phyloP scores from a whole-genome alignment of 2,113 vertebrate genomes.

The Clarias gariepinus region DNA sequence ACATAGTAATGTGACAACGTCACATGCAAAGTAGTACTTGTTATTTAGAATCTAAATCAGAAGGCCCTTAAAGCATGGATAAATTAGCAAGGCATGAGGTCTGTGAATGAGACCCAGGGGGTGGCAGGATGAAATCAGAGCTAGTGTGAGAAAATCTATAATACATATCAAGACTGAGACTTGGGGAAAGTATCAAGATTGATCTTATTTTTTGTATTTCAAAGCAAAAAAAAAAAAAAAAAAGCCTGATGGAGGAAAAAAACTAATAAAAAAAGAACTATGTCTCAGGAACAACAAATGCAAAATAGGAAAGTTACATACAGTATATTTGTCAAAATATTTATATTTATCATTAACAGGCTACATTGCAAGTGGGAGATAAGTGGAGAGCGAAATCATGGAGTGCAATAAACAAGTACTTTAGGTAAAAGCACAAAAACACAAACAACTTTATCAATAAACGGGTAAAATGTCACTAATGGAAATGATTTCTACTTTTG shows the following conservation, averaged over 20 bases:
- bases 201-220: neutral
- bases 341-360: neutral
- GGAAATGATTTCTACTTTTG: slow-evolving; percentile 1
- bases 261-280: neutral
- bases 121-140: neutral
- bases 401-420: neutral
- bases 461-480: neutral
- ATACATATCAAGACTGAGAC: neutral
- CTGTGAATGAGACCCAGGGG: neutral
- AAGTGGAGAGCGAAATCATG: neutral
- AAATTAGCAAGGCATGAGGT: neutral
- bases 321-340: neutral
- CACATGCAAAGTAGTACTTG: neutral
- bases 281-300: neutral
- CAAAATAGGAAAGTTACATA: no score
- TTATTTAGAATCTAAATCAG: neutral
- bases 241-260: neutral
- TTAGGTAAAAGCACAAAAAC: neutral
- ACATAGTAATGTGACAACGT: neutral
- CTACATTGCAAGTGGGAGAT: neutral
- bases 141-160: neutral
- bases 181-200: neutral
- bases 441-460: slow-evolving; percentile 7
- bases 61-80: neutral
- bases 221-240: neutral